A percentile compares a stretch with the other conserved stretches of the same genome.
These are phyloP conservation scores for Drosophila kohkoa DNA, from an alignment of 1,140 invertebrate genomes.

Conservation along the genomic window DNA sequence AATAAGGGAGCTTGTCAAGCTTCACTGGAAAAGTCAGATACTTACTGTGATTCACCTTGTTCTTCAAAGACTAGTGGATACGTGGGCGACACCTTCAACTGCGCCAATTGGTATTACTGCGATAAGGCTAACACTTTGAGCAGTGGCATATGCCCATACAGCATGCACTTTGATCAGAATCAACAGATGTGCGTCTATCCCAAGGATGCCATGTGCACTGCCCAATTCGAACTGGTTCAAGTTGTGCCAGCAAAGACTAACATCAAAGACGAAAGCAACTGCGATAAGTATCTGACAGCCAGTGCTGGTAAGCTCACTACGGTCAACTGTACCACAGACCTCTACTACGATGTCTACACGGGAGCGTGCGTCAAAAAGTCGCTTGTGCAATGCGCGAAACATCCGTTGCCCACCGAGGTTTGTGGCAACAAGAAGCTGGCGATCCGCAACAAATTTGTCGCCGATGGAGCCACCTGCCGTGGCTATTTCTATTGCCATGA, in stretches of 20 bases:
- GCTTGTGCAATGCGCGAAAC: slow-evolving; percentile 48
- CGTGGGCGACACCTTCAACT: slow-evolving; percentile 46
- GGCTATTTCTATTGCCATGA: slow-evolving; percentile 73
- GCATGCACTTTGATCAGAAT: slow-evolving; percentile 47
- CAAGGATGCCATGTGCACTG: slow-evolving; percentile 36
- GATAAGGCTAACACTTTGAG: slow-evolving; percentile 4
- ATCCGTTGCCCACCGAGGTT: slow-evolving; percentile 56
- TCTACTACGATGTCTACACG: slow-evolving; percentile 55
- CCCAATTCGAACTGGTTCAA: slow-evolving; percentile 61
- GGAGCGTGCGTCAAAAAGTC: slow-evolving; percentile 47
- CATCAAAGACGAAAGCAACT: slow-evolving; percentile 55
- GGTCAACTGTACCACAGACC: slow-evolving; percentile 33
- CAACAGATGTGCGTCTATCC: slow-evolving; percentile 49
- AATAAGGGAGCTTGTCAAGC: slow-evolving; percentile 1
- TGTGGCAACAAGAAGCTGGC: slow-evolving; percentile 72
- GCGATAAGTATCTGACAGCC: slow-evolving; percentile 58
- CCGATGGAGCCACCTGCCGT: slow-evolving; percentile 68
- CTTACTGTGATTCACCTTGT: slow-evolving; percentile 50
- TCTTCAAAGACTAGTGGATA: slow-evolving; percentile 39
- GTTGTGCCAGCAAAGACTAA: slow-evolving; percentile 28
- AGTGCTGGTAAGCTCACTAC: background rate
- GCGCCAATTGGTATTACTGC: slow-evolving; percentile 65
- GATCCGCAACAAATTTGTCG: slow-evolving; percentile 55
- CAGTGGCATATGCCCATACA: slow-evolving; percentile 41
- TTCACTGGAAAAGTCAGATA: slow-evolving; percentile 19